These are phyloP conservation scores for Redunca redunca DNA, from an alignment of 2,113 vertebrate genomes.

Conservation along the genomic window DNA sequence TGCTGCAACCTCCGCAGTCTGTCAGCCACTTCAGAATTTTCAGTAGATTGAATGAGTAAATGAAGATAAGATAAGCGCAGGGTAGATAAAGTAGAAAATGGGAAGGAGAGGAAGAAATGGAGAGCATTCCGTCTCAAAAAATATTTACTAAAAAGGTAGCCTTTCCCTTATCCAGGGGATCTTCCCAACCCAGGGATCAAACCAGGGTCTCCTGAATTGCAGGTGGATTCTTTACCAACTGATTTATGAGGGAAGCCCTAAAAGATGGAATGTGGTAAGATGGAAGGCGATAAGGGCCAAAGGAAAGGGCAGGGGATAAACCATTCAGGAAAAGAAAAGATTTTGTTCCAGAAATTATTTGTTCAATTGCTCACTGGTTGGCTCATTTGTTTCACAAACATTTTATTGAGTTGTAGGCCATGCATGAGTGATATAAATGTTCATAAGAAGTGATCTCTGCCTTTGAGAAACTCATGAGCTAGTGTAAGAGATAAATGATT, in stretches of 20 bases:
- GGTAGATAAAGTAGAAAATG: background rate
- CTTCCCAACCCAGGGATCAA: background rate
- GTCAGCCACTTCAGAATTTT: background rate
- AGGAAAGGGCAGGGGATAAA: background rate
- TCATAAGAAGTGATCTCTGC: background rate
- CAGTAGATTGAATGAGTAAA: background rate
- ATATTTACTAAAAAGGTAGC: background rate
- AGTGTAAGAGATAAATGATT: background rate
- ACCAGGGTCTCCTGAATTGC: background rate
- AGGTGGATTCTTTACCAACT: background rate
- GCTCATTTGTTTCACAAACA: background rate
- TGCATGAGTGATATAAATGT: background rate
- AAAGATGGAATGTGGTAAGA: background rate
- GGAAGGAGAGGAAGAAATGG: background rate
- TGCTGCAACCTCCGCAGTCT: accelerated
- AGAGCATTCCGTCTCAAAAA: accelerated
- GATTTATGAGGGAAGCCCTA: background rate
- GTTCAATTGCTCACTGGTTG: background rate
- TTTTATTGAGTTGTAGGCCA: background rate
- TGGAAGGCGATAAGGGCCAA: background rate
- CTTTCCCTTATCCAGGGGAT: background rate
- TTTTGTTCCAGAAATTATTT: background rate
- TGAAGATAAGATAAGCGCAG: too few species aligned
- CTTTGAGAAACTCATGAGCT: background rate
- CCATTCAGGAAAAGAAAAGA: background rate